Conservation (phyloP, 2,113 vertebrate genomes). For the Crocuta crocuta region DNA sequence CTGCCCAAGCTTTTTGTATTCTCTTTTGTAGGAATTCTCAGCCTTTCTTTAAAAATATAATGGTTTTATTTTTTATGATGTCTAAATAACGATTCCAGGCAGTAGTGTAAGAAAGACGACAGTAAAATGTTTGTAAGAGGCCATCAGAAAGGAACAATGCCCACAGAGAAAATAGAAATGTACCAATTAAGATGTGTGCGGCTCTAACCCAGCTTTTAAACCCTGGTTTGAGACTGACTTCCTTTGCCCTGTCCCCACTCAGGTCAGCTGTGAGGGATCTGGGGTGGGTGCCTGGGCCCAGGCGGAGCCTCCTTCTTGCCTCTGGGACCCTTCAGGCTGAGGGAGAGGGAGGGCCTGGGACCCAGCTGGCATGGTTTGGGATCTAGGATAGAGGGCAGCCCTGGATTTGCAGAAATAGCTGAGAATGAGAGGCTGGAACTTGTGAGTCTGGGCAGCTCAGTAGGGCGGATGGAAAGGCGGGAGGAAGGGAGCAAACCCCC, state of each 20-base stretch:
- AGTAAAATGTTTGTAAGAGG: conserved; percentile 62
- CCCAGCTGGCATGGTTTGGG: neutral
- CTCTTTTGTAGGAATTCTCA: conserved; percentile 29
- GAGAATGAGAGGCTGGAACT: neutral
- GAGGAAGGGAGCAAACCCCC: neutral
- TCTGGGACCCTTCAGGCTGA: neutral
- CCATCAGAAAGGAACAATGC: conserved; percentile 58
- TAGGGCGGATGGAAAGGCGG: neutral
- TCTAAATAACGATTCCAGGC: conserved; percentile 74
- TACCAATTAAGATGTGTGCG: neutral
- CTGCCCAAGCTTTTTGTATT: neutral
- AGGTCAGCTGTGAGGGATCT: neutral
- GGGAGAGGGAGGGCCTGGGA: neutral
- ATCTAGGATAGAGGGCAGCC: neutral
- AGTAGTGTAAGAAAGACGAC: conserved; percentile 65
- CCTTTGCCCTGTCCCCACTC: neutral
- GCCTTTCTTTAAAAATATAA: conserved; percentile 65
- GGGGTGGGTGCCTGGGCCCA: neutral
- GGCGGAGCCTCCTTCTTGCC: neutral
- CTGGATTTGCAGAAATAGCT: neutral
- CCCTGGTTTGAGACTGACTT: neutral
- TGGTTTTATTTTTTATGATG: conserved; percentile 74
- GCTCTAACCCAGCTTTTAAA: conserved; percentile 43
- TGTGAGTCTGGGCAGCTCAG: neutral
- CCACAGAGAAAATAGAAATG: conserved; percentile 58